Percentiles rank a stretch among this genome's conserved stretches.
Evolutionary conservation across 2,888 invertebrate genomes (phyloP).

Genomic region (Pemphredon lugubris): DNA sequence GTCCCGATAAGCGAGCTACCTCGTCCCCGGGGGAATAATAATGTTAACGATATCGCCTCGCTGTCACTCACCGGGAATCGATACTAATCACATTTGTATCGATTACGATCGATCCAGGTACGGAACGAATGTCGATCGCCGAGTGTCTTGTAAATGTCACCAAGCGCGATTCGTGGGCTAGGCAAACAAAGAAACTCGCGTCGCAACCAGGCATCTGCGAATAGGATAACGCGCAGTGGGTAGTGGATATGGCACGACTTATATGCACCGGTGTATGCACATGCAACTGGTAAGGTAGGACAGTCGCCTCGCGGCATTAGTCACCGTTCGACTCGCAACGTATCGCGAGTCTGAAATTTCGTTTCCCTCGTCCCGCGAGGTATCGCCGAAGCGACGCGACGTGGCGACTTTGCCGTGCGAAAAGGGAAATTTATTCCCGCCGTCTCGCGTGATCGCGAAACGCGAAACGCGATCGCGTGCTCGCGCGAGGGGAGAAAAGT

Average conservation of each 20-base stretch:
- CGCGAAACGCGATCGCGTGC: slow-evolving; percentile 25
- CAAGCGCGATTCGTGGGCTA: slow-evolving; percentile 32
- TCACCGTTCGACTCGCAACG: slow-evolving; percentile 65
- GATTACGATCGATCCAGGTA: slow-evolving; percentile 24
- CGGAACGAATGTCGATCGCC: slow-evolving; percentile 21
- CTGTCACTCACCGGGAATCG: slow-evolving; percentile 7
- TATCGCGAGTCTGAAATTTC: slow-evolving; percentile 47
- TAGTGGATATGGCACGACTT: slow-evolving; percentile 56
- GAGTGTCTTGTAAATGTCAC: slow-evolving; percentile 39
- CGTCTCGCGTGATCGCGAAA: slow-evolving; percentile 16
- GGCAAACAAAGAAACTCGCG: slow-evolving; percentile 54
- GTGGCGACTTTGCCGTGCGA: slow-evolving; percentile 21
- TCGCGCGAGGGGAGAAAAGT: neutral
- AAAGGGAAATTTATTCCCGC: slow-evolving; percentile 13
- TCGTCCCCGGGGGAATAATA: too few species aligned
- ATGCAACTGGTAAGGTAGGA: slow-evolving; percentile 51
- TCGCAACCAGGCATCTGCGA: slow-evolving; percentile 35
- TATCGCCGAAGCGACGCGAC: too few species aligned
- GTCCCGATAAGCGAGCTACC: too few species aligned
- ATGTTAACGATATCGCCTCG: neutral
- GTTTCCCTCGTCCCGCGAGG: slow-evolving; percentile 22
- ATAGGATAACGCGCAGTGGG: slow-evolving; percentile 62
- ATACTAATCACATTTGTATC: slow-evolving; percentile 22
- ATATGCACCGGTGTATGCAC: slow-evolving; percentile 47
- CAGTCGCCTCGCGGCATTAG: slow-evolving; percentile 62